A percentile compares a stretch with the other conserved stretches of the same genome.
phyloP scores from a whole-genome alignment of 2,113 vertebrate genomes.

The Hassar affinis region DNA sequence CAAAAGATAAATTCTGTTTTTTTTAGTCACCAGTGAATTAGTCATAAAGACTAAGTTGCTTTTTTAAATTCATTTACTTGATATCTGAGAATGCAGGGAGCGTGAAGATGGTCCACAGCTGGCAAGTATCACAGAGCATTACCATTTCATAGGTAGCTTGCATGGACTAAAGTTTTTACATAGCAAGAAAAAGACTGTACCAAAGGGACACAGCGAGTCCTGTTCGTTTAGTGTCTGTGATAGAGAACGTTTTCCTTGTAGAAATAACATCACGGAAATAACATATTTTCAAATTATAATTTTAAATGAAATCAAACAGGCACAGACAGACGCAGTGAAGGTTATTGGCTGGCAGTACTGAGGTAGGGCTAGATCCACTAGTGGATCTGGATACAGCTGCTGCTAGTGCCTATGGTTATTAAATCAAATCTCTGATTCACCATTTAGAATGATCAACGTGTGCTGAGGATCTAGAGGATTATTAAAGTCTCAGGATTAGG shows the following conservation, averaged over 20 bases:
- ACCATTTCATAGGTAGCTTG: background rate
- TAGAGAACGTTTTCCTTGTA: background rate
- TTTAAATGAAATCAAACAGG: background rate
- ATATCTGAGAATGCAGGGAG: background rate
- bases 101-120: background rate
- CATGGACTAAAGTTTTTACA: background rate
- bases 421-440: background rate
- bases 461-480: background rate
- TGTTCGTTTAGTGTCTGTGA: background rate
- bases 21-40: background rate
- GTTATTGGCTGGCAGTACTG: constrained; percentile 12
- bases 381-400: background rate
- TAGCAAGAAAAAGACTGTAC: background rate
- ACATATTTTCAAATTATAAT: background rate
- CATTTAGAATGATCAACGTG: background rate
- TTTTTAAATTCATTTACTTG: background rate
- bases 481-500: background rate
- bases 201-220: background rate
- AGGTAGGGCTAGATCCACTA: constrained; percentile 15
- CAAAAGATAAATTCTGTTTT: background rate
- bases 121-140: background rate
- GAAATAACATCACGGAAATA: background rate
- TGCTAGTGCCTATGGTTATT: background rate
- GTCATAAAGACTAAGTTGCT: background rate
- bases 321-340: background rate